A percentile compares a stretch with the other conserved stretches of the same genome.
Conservation (phyloP, 2,797 vertebrate genomes). For the Holocentrus rufus region DNA sequence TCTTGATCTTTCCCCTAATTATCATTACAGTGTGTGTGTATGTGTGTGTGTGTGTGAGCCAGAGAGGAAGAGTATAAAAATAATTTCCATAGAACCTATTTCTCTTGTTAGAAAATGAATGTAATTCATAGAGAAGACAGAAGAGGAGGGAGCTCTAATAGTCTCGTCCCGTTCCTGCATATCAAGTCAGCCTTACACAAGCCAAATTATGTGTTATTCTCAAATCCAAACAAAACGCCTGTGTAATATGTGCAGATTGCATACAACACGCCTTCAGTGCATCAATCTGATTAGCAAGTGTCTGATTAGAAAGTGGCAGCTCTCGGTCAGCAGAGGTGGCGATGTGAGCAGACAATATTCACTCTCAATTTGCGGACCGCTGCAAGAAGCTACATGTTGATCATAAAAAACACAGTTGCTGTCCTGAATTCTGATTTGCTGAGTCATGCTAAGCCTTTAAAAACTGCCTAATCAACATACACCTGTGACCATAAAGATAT, state of each 20-base stretch:
- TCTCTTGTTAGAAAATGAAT: conserved; percentile 43
- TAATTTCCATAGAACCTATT: conserved; percentile 29
- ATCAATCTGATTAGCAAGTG: conserved; percentile 32
- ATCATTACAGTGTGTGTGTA: conserved; percentile 25
- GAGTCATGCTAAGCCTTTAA: too few species aligned
- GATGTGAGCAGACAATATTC: conserved; percentile 21
- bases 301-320: conserved; percentile 33
- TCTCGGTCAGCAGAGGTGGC: neutral
- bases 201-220: too few species aligned
- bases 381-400: conserved; percentile 27
- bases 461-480: too few species aligned
- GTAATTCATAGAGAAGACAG: conserved; percentile 37
- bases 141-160: conserved; percentile 38
- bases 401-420: too few species aligned
- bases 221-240: too few species aligned
- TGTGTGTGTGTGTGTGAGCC: conserved; percentile 5
- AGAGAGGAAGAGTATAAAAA: conserved; percentile 26
- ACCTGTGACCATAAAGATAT: too few species aligned
- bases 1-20: conserved; percentile 53
- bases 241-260: neutral
- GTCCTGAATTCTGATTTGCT: too few species aligned
- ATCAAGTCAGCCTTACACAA: conserved; percentile 19
- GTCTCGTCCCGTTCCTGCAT: conserved; percentile 18
- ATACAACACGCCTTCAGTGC: neutral
- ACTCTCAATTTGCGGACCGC: conserved; percentile 34